Evolutionary conservation across 2,888 invertebrate genomes (phyloP).

Genomic region (Hedychridium roseum): DNA sequence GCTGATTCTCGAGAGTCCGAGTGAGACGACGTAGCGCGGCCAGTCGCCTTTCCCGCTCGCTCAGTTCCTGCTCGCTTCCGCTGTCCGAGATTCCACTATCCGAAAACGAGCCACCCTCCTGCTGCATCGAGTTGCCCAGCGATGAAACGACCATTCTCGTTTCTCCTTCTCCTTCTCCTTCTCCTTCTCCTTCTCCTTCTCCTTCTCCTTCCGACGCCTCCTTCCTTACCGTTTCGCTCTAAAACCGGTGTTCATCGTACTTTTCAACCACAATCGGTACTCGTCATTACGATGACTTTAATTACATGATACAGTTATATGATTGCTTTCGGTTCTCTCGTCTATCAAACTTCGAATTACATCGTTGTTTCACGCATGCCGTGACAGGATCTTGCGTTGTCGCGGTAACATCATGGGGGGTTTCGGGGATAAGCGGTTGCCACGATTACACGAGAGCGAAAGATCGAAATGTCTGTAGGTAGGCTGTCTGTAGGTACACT

Average conservation of each 20-base stretch:
- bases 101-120: conserved; percentile 74
- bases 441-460: conserved; percentile 38
- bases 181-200: conserved; percentile 32
- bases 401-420: not conserved
- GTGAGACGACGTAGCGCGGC: conserved; percentile 74
- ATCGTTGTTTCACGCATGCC: too few relatives aligned
- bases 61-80: conserved; percentile 73
- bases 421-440: conserved; percentile 4
- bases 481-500: too few relatives aligned
- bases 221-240: conserved; percentile 42
- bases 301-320: too few relatives aligned
- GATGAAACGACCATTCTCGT: conserved; percentile 46
- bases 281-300: too few relatives aligned
- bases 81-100: conserved; percentile 84
- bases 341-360: too few relatives aligned
- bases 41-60: conserved; percentile 73
- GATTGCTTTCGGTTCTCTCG: too few relatives aligned
- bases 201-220: conserved; percentile 35
- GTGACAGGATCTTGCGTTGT: not conserved
- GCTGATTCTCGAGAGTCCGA: conserved; percentile 72
- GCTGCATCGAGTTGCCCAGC: conserved; percentile 42
- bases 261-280: too few relatives aligned
- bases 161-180: conserved; percentile 16
- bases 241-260: too few relatives aligned
- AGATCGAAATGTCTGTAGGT: conserved; percentile 40